phyloP scores from a whole-genome alignment of 2,888 invertebrate genomes.

The Drosophila meridionalis region DNA sequence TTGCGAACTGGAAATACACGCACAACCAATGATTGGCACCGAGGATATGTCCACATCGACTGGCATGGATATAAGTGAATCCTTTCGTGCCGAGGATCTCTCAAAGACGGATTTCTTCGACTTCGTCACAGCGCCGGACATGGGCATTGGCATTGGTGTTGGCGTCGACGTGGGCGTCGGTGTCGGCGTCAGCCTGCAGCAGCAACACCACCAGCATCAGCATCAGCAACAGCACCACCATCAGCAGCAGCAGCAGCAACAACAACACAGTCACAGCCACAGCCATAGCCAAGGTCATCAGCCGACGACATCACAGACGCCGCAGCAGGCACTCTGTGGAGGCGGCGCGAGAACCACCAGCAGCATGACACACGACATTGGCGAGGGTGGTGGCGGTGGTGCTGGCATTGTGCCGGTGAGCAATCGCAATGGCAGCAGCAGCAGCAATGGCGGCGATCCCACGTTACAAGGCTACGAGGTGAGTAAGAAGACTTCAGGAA shows the following conservation, averaged over 20 bases:
- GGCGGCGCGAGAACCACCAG: constrained; percentile 62
- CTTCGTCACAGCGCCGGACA: constrained; percentile 93
- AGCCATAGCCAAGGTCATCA: constrained; percentile 65
- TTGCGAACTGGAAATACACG: constrained; percentile 67
- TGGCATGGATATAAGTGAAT: constrained; percentile 93
- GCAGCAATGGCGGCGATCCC: constrained; percentile 80
- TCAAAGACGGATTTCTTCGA: constrained; percentile 95
- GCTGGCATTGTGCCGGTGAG: constrained; percentile 50
- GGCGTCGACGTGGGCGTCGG: constrained; percentile 83
- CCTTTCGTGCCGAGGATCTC: constrained; percentile 91
- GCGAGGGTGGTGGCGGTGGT: constrained; percentile 50
- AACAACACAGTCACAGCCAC: constrained; percentile 64
- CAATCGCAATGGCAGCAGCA: constrained; percentile 63
- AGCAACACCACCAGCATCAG: constrained; percentile 57
- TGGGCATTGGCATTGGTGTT: constrained; percentile 85
- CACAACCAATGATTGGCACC: constrained; percentile 84
- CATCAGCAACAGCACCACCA: constrained; percentile 61
- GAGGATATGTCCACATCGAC: constrained; percentile 85
- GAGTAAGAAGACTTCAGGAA: constrained; percentile 32
- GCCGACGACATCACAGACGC: constrained; percentile 62
- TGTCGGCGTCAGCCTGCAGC: constrained; percentile 80
- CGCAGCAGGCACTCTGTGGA: constrained; percentile 64
- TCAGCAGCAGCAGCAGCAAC: constrained; percentile 63
- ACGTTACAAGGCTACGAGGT: constrained; percentile 85
- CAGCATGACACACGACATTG: constrained; percentile 74